Evolutionary conservation across 37 sponge, comb jelly and placozoan species (phyloP), one percentile per base, ranked within the genome.

Genomic region (Mnemiopsis leidyi): DNA sequence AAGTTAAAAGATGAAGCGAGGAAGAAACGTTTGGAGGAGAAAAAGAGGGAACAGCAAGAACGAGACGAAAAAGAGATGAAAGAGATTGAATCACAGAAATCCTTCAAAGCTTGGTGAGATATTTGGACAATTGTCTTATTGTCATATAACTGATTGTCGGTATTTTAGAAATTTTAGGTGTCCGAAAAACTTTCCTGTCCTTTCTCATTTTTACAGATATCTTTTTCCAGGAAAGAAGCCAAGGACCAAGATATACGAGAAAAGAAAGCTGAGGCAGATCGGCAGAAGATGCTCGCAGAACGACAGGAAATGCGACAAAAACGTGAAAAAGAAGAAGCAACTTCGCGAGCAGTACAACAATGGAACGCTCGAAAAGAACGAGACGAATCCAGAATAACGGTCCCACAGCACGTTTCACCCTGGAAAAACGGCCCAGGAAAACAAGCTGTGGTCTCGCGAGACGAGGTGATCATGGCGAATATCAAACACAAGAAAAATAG

Each of bases 361-460:
- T 85, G 90, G 90, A 85, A 38, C 40, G 90, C 39, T 39, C 90
- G 39, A 26, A 85, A 85, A 33, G 90, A 85, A 39, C 9, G 30
- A 39, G 29, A 37, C 1, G 21, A 85, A 39, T 35, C 90, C 1
- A 3, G 21, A 40, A 35, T 85, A 23, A 40, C 23, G 25, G 39
- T n/a, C 3, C 90, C 90, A 0, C 38, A 85, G 24, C 90, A 85
- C 23, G 25, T 85, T n/a, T 85, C 90, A 1, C 90, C 90, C 0
- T 85, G 90, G 90, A 85, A 85, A 23, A 85, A 33, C 39, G 90
- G 90, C 0, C 36, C 36, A 85, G 90, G 90, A 1, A 85, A 85
- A 28, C 13, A 23, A n/a, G 28, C 35, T 61, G 90, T 85, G 32
- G 32, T 77, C 5, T 85, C 90, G 1, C 9, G 61, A 26, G 90